A percentile compares a stretch with the other conserved stretches of the same genome.
Evolutionary conservation across 2,113 vertebrate species (phyloP).

Genomic region (Rhombomys opimus): DNA sequence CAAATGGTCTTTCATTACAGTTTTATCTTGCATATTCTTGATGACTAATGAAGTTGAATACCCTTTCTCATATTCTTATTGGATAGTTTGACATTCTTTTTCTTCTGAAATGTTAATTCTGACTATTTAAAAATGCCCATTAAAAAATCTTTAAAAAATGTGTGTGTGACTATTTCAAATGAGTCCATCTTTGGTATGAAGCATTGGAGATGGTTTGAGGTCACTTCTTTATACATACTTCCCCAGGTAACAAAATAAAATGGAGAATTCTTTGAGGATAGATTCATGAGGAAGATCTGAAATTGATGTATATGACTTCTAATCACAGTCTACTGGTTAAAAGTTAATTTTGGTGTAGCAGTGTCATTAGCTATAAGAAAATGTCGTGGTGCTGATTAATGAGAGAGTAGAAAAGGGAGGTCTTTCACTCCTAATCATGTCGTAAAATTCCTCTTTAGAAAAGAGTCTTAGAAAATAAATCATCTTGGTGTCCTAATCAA

Average conservation of each 20-base stretch:
- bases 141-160: neutral
- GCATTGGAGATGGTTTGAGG: neutral
- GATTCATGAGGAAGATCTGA: neutral
- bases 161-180: neutral
- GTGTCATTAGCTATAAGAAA: conserved; percentile 15
- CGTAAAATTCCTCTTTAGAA: conserved; percentile 25
- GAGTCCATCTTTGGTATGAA: neutral
- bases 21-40: neutral
- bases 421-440: neutral
- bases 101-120: neutral
- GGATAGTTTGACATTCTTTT: neutral
- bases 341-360: conserved; percentile 43
- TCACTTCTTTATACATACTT: neutral
- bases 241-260: neutral
- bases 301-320: neutral
- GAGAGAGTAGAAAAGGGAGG: neutral
- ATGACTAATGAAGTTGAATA: neutral
- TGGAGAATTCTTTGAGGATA: neutral
- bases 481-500: neutral
- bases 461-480: neutral
- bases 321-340: neutral
- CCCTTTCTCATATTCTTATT: neutral
- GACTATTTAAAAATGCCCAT: neutral
- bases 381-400: neutral
- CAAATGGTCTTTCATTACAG: neutral